Base-by-base conservation (phyloP, 2,113 vertebrate genomes). In the Neogobius melanostomus region DNA sequence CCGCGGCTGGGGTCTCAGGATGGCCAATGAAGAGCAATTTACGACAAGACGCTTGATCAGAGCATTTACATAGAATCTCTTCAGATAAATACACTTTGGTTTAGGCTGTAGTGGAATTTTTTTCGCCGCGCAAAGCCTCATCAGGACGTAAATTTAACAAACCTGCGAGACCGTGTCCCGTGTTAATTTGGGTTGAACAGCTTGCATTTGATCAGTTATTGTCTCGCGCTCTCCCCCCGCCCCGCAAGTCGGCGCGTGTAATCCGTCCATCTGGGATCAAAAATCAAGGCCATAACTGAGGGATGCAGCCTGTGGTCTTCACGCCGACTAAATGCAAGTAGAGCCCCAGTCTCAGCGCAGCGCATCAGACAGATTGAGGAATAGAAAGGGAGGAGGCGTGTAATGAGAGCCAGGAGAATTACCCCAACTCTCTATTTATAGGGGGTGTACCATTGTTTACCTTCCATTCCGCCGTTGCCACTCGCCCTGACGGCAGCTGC, bases 341-440 rank as follows among this genome's bases (percentile, higher is more conserved):
- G 84, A 89, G 85, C 82, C 66, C 6, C 48, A 72, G 75, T 86
- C 85, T 84, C 82, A 76, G 50, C 71, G 47, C 85, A 82, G 74
- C 36, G 45, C 64, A 81, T 84, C 75, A 88, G 76, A 89, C 79
- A 74, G 83, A 86, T 66, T 83, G 84, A 83, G 77, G 84, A 87
- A 80, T 72, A 80, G 68, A 67, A 69, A 72, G 74, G 81, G 83
- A 86, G 83, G 86, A 84, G 83, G 83, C 69, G 59, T 71, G 75
- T 90, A 91, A 91, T 86, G 87, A 89, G 89, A 88, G 87, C 71
- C 85, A 66, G 74, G 89, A 87, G 90, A 84, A 82, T 87, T 77
- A 82, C 78, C 16, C 62, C 72, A 70, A 36, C 75, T 28, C 79
- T 85, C 79, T 80, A 83, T 88, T 88, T 85, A 85, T 82, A 88